Evolutionary conservation across 2,888 invertebrate species (phyloP).

Genomic region (Leptogaster cylindrica): DNA sequence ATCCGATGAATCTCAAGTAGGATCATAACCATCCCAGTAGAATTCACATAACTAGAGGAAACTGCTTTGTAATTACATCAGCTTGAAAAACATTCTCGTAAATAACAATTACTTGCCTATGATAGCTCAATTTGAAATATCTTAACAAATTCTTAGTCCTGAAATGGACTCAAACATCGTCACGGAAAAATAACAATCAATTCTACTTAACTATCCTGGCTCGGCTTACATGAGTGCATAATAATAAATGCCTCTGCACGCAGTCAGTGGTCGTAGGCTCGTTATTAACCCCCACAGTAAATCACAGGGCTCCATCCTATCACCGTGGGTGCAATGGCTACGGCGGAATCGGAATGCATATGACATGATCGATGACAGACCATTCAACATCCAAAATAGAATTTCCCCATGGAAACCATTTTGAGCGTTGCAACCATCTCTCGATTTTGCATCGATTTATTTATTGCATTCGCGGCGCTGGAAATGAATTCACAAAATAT

Average conservation of each 20-base stretch:
- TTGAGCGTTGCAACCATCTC: constrained; percentile 13
- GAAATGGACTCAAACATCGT: too few relatives aligned
- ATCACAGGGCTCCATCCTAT: constrained; percentile 35
- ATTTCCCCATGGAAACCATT: constrained; percentile 36
- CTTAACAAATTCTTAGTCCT: constrained; percentile 17
- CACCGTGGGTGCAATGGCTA: constrained; percentile 22
- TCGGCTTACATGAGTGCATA: background rate
- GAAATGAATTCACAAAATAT: constrained; percentile 1
- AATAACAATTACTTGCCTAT: constrained; percentile 23
- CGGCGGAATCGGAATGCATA: constrained; percentile 18
- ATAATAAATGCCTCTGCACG: constrained; percentile 30
- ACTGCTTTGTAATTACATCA: constrained; percentile 8
- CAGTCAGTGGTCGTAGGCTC: constrained; percentile 33
- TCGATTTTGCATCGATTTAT: constrained; percentile 9
- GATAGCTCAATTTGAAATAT: constrained; percentile 32
- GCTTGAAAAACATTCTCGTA: constrained; percentile 16
- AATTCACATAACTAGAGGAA: background rate
- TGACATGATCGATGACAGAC: constrained; percentile 35
- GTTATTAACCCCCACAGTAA: constrained; percentile 28
- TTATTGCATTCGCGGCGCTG: constrained; percentile 19
- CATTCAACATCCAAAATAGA: constrained; percentile 35
- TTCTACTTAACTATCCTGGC: constrained; percentile 10
- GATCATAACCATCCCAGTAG: too few relatives aligned
- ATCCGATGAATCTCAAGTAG: too few relatives aligned
- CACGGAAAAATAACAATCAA: constrained; percentile 36